These are phyloP conservation scores for Ophthalmolycus amberensis DNA, from an alignment of 2,113 vertebrate genomes.

Conservation along the genomic window DNA sequence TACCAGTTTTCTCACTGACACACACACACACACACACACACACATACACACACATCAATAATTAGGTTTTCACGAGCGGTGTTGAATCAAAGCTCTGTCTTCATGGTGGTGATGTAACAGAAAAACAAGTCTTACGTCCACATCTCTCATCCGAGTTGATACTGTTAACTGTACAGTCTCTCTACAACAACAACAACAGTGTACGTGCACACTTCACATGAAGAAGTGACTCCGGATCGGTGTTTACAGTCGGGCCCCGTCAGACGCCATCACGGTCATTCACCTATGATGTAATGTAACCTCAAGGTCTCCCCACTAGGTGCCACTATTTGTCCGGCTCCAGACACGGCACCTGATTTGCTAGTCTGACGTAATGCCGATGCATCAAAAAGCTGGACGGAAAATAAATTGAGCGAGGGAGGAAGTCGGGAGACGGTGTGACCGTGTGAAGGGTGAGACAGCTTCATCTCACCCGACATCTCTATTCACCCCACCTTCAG, in stretches of 20 bases:
- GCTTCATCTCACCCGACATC: constrained; percentile 44
- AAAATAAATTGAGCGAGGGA: constrained; percentile 42
- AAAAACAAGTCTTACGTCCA: constrained; percentile 4
- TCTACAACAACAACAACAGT: neutral
- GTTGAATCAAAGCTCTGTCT: constrained; percentile 50
- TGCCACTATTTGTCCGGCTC: constrained; percentile 69
- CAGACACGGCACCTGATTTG: constrained; percentile 44
- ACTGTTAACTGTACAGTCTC: constrained; percentile 1
- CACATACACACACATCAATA: constrained; percentile 17
- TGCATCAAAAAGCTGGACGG: constrained; percentile 57
- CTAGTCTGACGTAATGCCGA: constrained; percentile 79
- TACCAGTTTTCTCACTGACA: neutral
- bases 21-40: neutral
- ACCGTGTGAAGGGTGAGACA: constrained; percentile 20
- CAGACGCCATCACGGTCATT: constrained; percentile 8
- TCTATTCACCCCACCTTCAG: constrained; percentile 22
- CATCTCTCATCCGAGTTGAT: neutral
- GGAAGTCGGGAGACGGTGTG: constrained; percentile 27
- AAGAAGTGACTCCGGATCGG: neutral
- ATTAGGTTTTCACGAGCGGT: constrained; percentile 49
- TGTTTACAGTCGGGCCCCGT: neutral
- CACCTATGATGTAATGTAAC: constrained; percentile 36
- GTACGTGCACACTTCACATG: neutral
- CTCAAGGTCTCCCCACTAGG: constrained; percentile 72
- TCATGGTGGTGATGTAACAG: constrained; percentile 51